These are phyloP conservation scores for Clupea harengus DNA, from an alignment of 2,113 vertebrate genomes.

Conservation along the genomic window DNA sequence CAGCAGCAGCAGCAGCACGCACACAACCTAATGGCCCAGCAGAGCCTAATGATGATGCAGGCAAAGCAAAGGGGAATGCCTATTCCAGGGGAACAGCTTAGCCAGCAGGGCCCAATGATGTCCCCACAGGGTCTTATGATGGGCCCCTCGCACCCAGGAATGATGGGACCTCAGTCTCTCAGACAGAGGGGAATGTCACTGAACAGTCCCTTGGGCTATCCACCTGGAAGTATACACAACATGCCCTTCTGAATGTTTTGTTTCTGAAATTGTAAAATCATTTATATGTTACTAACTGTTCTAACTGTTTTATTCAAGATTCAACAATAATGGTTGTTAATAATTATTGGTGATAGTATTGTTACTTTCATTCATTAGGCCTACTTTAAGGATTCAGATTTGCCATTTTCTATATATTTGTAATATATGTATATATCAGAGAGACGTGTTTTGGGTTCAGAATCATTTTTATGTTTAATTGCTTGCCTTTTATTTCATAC, in stretches of 20 bases:
- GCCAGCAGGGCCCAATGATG: conserved; percentile 83
- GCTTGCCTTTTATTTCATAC: conserved; percentile 66
- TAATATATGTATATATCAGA: conserved; percentile 75
- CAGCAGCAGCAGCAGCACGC: conserved; percentile 62
- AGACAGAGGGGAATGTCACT: conserved; percentile 91
- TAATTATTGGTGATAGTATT: conserved; percentile 50
- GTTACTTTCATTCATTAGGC: conserved; percentile 53
- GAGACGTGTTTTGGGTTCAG: conserved; percentile 67
- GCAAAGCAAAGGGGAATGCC: conserved; percentile 87
- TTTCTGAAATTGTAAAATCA: conserved; percentile 36
- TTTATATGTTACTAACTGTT: conserved; percentile 48
- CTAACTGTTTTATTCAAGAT: conserved; percentile 45
- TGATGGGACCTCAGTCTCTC: conserved; percentile 89
- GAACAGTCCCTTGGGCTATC: conserved; percentile 90
- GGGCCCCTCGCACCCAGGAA: conserved; percentile 82
- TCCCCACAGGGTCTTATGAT: conserved; percentile 91
- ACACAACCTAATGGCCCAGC: conserved; percentile 86
- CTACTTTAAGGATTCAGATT: conserved; percentile 57
- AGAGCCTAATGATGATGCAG: conserved; percentile 97
- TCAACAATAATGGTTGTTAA: conserved; percentile 56
- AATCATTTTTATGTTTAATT: conserved; percentile 73
- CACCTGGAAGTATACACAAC: conserved; percentile 87
- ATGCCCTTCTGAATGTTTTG: conserved; percentile 81
- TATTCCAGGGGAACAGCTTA: conserved; percentile 85
- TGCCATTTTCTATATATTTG: conserved; percentile 74